These are phyloP conservation scores for Enteromius thamalakanensis DNA, from an alignment of 2,797 vertebrate genomes.

Conservation along the genomic window DNA sequence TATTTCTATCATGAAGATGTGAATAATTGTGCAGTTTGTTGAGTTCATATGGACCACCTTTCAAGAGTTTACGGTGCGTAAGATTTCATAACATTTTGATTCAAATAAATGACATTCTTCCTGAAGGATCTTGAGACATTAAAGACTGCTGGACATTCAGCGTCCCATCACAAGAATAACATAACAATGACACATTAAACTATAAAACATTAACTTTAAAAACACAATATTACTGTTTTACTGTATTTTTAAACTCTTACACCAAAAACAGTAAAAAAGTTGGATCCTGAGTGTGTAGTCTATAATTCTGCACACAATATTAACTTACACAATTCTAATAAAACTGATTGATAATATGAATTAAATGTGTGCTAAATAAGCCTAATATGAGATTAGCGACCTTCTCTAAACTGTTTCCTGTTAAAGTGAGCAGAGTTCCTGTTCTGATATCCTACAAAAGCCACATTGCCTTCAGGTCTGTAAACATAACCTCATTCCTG, in stretches of 20 bases:
- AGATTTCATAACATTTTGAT: not conserved
- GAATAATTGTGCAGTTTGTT: not conserved
- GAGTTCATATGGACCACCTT: not conserved
- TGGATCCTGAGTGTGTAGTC: not conserved
- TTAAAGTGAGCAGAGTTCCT: not conserved
- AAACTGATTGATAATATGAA: not conserved
- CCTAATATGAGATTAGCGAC: not conserved
- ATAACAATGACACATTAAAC: not conserved
- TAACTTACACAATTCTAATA: not conserved
- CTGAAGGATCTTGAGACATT: not conserved
- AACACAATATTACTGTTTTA: not conserved
- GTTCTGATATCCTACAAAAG: not conserved
- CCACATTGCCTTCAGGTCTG: not conserved
- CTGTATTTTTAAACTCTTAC: not conserved
- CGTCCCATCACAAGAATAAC: not conserved
- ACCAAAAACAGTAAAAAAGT: not conserved
- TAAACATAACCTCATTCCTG: not conserved
- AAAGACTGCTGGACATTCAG: not conserved
- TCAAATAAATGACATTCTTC: not conserved
- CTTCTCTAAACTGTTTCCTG: not conserved
- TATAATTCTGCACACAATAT: not conserved
- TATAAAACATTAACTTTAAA: not conserved
- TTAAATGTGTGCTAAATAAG: not conserved
- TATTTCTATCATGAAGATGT: not conserved
- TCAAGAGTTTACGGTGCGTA: not conserved